These are phyloP conservation scores for Drosophila affinis DNA, from an alignment of 2,888 invertebrate species.

Conservation along the genomic window DNA sequence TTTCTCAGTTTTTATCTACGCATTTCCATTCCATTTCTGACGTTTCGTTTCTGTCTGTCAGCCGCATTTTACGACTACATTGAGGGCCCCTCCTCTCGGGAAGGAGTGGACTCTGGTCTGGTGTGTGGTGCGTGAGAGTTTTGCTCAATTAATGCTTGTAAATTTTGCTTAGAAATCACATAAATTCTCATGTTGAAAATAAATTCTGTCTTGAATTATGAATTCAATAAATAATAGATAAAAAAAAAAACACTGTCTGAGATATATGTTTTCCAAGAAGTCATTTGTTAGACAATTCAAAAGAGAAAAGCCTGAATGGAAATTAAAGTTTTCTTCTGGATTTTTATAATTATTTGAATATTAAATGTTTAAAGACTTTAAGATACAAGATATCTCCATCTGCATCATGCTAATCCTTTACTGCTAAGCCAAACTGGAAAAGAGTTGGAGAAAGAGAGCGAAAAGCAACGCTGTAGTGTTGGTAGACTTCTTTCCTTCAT, in stretches of 20 bases:
- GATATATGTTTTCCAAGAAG: conserved; percentile 6
- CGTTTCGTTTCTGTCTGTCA: conserved; percentile 56
- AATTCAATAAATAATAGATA: conserved; percentile 54
- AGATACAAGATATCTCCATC: too few species aligned
- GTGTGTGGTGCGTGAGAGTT: conserved; percentile 49
- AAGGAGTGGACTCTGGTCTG: background rate
- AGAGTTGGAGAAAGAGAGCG: too few species aligned
- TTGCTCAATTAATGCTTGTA: conserved; percentile 63
- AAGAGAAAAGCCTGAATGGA: background rate
- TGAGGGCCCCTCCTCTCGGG: background rate
- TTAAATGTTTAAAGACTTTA: background rate
- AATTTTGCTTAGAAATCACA: conserved; percentile 66
- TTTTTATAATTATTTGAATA: background rate
- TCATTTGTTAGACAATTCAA: conserved; percentile 11
- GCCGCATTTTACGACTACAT: conserved; percentile 58
- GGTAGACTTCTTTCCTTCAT: too few species aligned
- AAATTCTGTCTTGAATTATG: conserved; percentile 44
- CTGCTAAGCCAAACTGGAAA: too few species aligned
- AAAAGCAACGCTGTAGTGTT: too few species aligned
- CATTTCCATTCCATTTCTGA: conserved; percentile 63
- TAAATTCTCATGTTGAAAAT: conserved; percentile 50
- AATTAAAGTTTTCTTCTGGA: background rate
- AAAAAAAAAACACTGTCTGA: background rate
- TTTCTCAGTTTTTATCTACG: conserved; percentile 73
- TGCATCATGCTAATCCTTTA: too few species aligned